phyloP scores from a whole-genome alignment of 2,888 invertebrate species.

The Dryobota labecula region DNA sequence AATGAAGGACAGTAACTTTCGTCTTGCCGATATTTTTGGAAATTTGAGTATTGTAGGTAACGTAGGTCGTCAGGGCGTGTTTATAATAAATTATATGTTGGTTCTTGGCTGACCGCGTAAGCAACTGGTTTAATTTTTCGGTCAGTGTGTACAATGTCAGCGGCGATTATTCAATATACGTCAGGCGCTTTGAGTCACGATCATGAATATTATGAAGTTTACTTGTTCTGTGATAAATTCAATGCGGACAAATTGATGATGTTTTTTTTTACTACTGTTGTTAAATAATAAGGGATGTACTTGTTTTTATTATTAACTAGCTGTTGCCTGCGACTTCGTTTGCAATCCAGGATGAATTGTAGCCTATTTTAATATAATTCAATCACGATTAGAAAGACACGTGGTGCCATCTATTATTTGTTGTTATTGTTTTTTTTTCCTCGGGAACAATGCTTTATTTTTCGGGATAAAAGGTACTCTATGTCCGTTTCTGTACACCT shows the following conservation, averaged over 20 bases:
- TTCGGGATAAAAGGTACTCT: no score
- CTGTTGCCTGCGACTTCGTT: no score
- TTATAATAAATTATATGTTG: slow-evolving; percentile 37
- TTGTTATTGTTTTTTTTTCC: no score
- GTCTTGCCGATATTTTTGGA: slow-evolving; percentile 59
- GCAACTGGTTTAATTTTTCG: slow-evolving; percentile 56
- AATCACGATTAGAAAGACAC: no score
- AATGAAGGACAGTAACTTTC: slow-evolving; percentile 72
- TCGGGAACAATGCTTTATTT: no score
- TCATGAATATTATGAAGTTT: slow-evolving; percentile 47
- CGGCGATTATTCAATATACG: slow-evolving; percentile 46
- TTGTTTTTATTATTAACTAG: slow-evolving; percentile 2
- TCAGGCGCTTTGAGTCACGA: slow-evolving; percentile 48
- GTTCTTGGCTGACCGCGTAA: slow-evolving; percentile 32
- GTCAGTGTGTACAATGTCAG: slow-evolving; percentile 66
- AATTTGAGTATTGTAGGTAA: slow-evolving; percentile 36
- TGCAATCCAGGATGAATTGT: no score
- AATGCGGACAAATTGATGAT: slow-evolving; percentile 7
- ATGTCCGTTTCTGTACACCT: no score
- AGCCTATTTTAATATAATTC: no score
- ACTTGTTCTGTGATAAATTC: slow-evolving; percentile 15
- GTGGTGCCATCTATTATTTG: no score
- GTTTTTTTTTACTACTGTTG: neutral
- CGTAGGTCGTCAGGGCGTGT: slow-evolving; percentile 43
- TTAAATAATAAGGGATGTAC: neutral